A percentile compares a stretch with the other conserved stretches of the same genome.
Conservation (phyloP, 2,797 vertebrate species). For the Sebastes matsubarae region DNA sequence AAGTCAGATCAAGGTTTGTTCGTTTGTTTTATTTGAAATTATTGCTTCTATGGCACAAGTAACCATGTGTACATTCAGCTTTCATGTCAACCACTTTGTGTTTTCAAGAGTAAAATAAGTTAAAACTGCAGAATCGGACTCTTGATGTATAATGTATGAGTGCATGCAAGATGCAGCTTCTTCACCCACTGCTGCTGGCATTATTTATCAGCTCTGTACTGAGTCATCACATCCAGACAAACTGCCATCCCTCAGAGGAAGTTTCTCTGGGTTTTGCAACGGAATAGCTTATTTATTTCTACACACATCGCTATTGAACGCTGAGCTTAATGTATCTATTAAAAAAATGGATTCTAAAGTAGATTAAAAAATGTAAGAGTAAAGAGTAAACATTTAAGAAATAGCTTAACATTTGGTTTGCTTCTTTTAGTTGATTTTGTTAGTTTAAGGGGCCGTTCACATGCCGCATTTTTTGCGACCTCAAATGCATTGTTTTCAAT, state of each 20-base stretch:
- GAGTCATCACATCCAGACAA: constrained; percentile 2
- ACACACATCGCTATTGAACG: background rate
- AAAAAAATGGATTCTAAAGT: too few relatives aligned
- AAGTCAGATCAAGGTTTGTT: background rate
- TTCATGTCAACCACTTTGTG: background rate
- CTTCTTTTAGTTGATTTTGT: too few relatives aligned
- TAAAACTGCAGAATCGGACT: constrained; percentile 6
- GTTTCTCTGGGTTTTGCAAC: background rate
- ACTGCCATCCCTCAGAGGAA: background rate
- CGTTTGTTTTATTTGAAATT: background rate
- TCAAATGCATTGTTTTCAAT: too few relatives aligned
- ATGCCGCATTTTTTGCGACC: too few relatives aligned
- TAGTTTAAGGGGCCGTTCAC: too few relatives aligned
- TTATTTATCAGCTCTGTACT: constrained; percentile 21
- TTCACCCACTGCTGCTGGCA: background rate
- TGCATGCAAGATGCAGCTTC: background rate
- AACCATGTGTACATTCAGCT: background rate
- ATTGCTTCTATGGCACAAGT: background rate
- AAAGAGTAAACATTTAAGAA: too few relatives aligned
- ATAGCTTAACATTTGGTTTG: too few relatives aligned
- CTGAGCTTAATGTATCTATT: background rate
- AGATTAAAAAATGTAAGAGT: too few relatives aligned
- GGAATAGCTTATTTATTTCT: background rate
- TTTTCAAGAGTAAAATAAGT: background rate
- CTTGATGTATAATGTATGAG: constrained; percentile 4